A percentile compares a stretch with the other conserved stretches of the same genome.
Conservation (phyloP, 2,888 invertebrate species). For the Tortrix viridana region DNA sequence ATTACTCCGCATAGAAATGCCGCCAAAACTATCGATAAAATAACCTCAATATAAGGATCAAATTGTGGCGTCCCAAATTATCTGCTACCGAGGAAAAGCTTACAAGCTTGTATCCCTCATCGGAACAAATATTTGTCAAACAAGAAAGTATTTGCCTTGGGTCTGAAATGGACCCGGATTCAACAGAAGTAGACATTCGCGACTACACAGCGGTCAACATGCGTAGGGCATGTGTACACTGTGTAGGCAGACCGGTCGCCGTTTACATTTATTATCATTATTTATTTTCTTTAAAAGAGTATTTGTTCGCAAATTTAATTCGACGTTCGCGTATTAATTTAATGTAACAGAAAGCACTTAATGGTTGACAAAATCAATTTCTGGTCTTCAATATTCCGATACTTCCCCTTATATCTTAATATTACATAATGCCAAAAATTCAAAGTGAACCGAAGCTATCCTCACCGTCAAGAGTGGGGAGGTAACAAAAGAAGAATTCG, state of each 20-base stretch:
- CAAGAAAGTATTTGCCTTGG: slow-evolving; percentile 34
- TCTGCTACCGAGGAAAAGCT: slow-evolving; percentile 18
- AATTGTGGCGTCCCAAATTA: slow-evolving; percentile 23
- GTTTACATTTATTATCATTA: background rate
- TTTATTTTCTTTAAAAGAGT: background rate
- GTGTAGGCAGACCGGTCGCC: background rate
- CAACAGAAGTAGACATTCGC: slow-evolving; percentile 7
- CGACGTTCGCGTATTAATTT: background rate
- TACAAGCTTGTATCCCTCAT: slow-evolving; percentile 24
- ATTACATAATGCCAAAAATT: slow-evolving; percentile 27
- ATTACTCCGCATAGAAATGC: background rate
- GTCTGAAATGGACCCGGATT: slow-evolving; percentile 19
- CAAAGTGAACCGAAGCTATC: slow-evolving; percentile 12
- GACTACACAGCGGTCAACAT: slow-evolving; percentile 1
- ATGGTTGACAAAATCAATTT: slow-evolving; percentile 6
- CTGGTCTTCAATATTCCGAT: slow-evolving; percentile 2
- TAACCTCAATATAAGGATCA: slow-evolving; percentile 13
- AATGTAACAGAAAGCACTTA: background rate
- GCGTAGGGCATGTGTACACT: no score
- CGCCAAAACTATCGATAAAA: slow-evolving; percentile 6
- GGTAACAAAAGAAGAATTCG: slow-evolving; percentile 68
- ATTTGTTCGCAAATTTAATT: background rate
- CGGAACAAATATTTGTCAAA: slow-evolving; percentile 36
- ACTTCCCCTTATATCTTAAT: slow-evolving; percentile 15
- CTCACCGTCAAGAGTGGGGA: slow-evolving; percentile 38